Evolutionary conservation across 2,113 vertebrate genomes (phyloP), one percentile per base, ranked within the genome.

Genomic region (Syrmaticus mikado): DNA sequence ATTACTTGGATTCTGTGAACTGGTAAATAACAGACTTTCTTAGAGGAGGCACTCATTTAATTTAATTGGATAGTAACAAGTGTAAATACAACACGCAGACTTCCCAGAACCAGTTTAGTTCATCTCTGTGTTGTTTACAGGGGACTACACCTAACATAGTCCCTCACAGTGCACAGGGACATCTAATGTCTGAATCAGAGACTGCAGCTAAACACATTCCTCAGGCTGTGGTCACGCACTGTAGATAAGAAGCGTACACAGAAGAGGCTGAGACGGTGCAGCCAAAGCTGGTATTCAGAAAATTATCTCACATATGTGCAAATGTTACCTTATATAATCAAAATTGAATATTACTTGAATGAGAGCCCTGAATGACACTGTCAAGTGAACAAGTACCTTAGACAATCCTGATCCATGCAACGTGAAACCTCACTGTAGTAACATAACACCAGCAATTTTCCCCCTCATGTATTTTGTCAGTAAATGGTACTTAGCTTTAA

Each of bases 141-240:
- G 25, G 22, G 52, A 25, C 45, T 52, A 7, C 11, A 17, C 16
- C n/a, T 79, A 2, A 0, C 24, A 15, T 38, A 67, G 32, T 52
- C 90, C 73, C 77, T 24, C 24, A 3, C 73, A 92, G 89, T 4
- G 2, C 20, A 15, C n/a, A 70, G 84, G 81, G 95, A 94, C 91
- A 95, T 89, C 94, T 93, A 95, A 92, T 89, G 95, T 82, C 89
- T 2, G 25, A 62, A 74, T 55, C 28, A 34, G 71, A 93, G 45
- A 93, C 74, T 96, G 89, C 92, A 91, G 5, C 67, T 70, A 34
- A 79, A 41, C 19, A 7, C 57, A 22, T 43, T 60, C 17, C 46
- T 73, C 5, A 4, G 53, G 38, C 32, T 68, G 43, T 36, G 36
- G 40, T 13, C 48, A 20, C 48, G 20, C n/a, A 12, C 16, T 32